Evolutionary conservation across 1,140 invertebrate genomes (phyloP), one percentile per base, ranked within the genome.

Genomic region (Drosophila kepulauana): DNA sequence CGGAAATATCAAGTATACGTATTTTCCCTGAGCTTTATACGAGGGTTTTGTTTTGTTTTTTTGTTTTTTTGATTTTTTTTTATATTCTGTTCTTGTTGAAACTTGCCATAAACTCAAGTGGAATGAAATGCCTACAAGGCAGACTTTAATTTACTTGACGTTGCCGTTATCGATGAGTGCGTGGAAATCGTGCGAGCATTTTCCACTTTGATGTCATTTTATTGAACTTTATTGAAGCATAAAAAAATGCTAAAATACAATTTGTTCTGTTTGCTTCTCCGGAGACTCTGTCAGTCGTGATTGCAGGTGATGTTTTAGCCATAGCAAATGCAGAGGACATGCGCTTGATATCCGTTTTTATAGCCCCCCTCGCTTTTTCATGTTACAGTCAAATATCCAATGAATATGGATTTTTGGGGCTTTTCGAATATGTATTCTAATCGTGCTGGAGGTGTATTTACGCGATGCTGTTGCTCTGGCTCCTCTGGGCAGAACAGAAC

Each of bases 181-280:
- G 58, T 63, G 63, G 46, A 73, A 73, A 67, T 73, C 54, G 46
- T 67, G 63, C 43, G 11, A 62, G 54, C 28, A 20, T 46, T 72
- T 65, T 86, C 66, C 78, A 56, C 65, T 81, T 71, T 77, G 72
- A 70, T 85, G 74, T 81, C 63, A 84, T 81, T 88, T 88, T 84
- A 88, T 88, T 88, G 70, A 78, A 88, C 85, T 81, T 84, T 89
- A 86, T 82, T 88, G 71, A 79, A 88, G 79, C 86, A 81, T 79
- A 88, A 79, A 85, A 54, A 70, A 74, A 72, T 58, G 56, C 67
- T 75, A 69, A 78, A 89, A 89, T 67, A 81, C 67, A 86, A 63
- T 65, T 54, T 71, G 61, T 57, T 62, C 7, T 35, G 25, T 43
- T 25, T 61, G 65, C 8, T 64, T 30, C 46, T 56, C 49, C 11